Base-by-base conservation (phyloP, 2,797 vertebrate species). In the Decapterus maruadsi region DNA sequence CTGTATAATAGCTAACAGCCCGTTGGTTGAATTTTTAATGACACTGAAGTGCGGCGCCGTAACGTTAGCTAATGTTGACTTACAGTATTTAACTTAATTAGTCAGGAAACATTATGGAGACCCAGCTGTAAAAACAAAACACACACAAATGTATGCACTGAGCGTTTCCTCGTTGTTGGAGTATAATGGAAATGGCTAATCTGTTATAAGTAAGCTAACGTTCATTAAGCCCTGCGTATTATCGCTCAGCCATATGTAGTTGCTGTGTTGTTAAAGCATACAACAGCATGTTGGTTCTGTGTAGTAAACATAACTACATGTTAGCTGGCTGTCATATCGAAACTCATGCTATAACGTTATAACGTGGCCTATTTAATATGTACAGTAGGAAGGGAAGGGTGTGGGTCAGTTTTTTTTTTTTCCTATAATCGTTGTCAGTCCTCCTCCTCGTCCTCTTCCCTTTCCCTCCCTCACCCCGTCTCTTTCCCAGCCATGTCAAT, bases 401-500 rank as follows among this genome's bases (percentile, higher is more conserved):
- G 60, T 72, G 64, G 69, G 65, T 68, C 76, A 46, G 8, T 46
- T 48, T 50, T n/a, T 36, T 64, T 22, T 12, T 64, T 26, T 12
- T 51, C 40, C 51, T 42, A 26, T 65, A 26, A 50, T 19, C 8
- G 36, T 64, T 54, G 62, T 78, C 64, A 69, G 38, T 26, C 59
- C 45, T 19, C 45, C 50, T 45, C 65, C 70, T 36, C 34, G 1
- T 36, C 34, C 31, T 34, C 61, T 63, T 20, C 22, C 26, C 26
- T 26, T 48, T 36, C 42, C 2, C 57, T 73, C 29, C 34, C 51
- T 61, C 59, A 43, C 42, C 14, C 16, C 45, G 11, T 74, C 53
- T 61, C n/a, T 80, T 82, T 79, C 83, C 70, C 87, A 80, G 65
- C 55, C 83, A 12, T 85, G 84, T 86, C 78, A 86, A 72, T 80